A percentile compares a stretch with the other conserved stretches of the same genome.
Conservation (phyloP, 1,140 invertebrate genomes). For the Stegodyphus dumicola region DNA sequence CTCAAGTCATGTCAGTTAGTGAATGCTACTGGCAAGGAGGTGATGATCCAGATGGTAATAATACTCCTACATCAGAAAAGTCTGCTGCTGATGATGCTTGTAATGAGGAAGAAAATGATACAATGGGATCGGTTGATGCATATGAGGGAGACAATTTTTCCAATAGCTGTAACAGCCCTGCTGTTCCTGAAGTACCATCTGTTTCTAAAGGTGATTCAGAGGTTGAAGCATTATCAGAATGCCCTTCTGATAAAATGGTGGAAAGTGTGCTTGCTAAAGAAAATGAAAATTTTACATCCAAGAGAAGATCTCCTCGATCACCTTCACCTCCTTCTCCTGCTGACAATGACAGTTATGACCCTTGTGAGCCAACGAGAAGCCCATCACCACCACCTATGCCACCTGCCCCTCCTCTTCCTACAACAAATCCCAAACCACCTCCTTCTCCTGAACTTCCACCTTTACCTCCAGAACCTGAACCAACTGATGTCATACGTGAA, state of each 20-base stretch:
- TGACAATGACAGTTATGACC: slow-evolving; percentile 80
- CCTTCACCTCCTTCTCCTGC: slow-evolving; percentile 59
- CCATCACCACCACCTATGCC: slow-evolving; percentile 71
- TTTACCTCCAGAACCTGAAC: slow-evolving; percentile 63
- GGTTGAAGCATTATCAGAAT: background rate
- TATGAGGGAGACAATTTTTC: slow-evolving; percentile 40
- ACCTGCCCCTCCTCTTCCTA: slow-evolving; percentile 45
- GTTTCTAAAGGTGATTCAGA: background rate
- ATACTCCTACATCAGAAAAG: slow-evolving; percentile 35
- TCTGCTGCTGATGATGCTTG: slow-evolving; percentile 12
- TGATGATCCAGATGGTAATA: slow-evolving; percentile 45
- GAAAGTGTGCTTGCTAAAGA: slow-evolving; percentile 12
- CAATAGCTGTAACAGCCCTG: slow-evolving; percentile 43
- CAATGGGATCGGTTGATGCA: slow-evolving; percentile 16
- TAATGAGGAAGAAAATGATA: slow-evolving; percentile 25
- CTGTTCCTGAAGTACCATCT: background rate
- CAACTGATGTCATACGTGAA: slow-evolving; percentile 17
- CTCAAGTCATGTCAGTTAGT: slow-evolving; percentile 39
- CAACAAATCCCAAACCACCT: slow-evolving; percentile 61
- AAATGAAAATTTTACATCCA: slow-evolving; percentile 26
- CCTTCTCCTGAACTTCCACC: slow-evolving; percentile 63
- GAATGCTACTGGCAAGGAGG: slow-evolving; percentile 57
- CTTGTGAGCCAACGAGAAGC: slow-evolving; percentile 87
- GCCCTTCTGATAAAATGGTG: background rate
- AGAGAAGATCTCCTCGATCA: slow-evolving; percentile 46